phyloP scores from a whole-genome alignment of 2,113 vertebrate species.

The Tragelaphus scriptus region DNA sequence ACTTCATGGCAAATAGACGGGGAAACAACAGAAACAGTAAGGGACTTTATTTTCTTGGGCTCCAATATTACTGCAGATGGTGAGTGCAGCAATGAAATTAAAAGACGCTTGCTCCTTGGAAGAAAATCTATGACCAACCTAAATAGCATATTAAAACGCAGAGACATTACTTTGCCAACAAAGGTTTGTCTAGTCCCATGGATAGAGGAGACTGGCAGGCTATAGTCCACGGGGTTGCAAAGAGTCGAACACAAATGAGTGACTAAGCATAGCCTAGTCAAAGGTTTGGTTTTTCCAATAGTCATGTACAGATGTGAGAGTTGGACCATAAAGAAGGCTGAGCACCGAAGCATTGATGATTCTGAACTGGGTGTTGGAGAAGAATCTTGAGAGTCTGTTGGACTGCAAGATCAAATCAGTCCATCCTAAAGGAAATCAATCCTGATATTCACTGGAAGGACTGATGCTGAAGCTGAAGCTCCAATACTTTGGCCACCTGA shows the following conservation, averaged over 20 bases:
- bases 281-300: background rate
- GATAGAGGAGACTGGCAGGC: background rate
- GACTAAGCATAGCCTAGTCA: background rate
- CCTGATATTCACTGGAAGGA: background rate
- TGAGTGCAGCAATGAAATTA: background rate
- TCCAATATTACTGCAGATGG: background rate
- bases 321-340: background rate
- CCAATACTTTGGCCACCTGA: background rate
- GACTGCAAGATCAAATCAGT: background rate
- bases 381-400: background rate
- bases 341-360: background rate
- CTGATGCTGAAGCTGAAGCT: background rate
- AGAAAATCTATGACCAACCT: background rate
- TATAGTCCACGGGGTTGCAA: background rate
- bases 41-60: background rate
- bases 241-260: background rate
- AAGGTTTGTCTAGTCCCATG: background rate
- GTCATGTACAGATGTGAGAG: background rate
- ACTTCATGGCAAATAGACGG: background rate
- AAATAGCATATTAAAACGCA: background rate
- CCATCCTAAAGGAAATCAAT: background rate
- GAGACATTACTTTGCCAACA: background rate
- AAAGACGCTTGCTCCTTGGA: background rate
- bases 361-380: background rate
- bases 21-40: background rate